Evolutionary conservation across 2,888 invertebrate species (phyloP), one percentile per base, ranked within the genome.

Genomic region (Caenorhabditis panamensis): DNA sequence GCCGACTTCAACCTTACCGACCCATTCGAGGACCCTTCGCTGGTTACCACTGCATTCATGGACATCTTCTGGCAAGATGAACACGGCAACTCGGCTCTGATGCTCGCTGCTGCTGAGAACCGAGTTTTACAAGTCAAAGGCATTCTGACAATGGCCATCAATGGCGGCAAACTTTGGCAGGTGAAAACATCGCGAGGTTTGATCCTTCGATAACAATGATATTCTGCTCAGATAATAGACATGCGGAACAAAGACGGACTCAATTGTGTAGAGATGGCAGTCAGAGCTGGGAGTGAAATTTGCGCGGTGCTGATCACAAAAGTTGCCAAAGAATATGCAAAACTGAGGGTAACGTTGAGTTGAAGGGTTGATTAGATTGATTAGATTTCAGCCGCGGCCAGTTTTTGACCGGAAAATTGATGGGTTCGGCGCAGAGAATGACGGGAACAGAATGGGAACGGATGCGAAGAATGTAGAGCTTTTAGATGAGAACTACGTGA

Each of bases 41-140:
- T 83, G 0, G 73, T 73, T 36, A 83, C 83, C 41, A 81, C 75
- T 16, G 82, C 82, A 0, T 84, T 84, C 49, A 62, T 86, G 56
- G 86, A 86, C 66, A 83, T 86, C n/a, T 36, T 54, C 18, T 83
- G 80, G 75, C 84, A 84, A 58, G 86, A 86, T 71, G 83, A 82
- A 44, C 68, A 86, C 9, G 86, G 86, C 0, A 82, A 84, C 51
- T 81, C 83, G 26, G 86, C 86, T 0, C 41, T 86, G 63, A 86
- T 86, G 84, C 36, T 83, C 24, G 86, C 86, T 6, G 81, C 84
- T 0, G 72, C 76, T n/a, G 84, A 86, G 41, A 84, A 86, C 64
- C 69, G 86, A 9, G 59, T 84, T 0, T 80, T 82, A 18, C 82
- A 84, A 16, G 79, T 83, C 26, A 77, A 83, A 18, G 83, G 83